These are phyloP conservation scores for Amblyraja radiata DNA, from an alignment of 2,797 vertebrate genomes.

Conservation along the genomic window DNA sequence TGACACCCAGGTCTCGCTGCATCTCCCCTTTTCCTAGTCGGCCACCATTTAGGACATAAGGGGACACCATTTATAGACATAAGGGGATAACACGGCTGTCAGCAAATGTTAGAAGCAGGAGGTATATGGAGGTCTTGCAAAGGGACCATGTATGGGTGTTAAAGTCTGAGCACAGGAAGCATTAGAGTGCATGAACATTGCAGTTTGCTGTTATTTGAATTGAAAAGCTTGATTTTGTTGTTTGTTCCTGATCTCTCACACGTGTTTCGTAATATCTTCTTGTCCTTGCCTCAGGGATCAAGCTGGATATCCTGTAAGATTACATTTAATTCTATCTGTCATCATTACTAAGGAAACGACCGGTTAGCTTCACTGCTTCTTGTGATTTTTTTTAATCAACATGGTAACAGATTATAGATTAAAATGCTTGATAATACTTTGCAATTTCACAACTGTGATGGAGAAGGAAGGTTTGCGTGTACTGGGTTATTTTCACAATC, in stretches of 20 bases:
- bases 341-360: not conserved
- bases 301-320: slow-evolving; percentile 83
- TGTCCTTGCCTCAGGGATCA: slow-evolving; percentile 65
- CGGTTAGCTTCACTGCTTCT: not conserved
- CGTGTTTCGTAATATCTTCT: slow-evolving; percentile 27
- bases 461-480: not conserved
- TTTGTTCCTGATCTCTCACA: slow-evolving; percentile 12
- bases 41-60: too few species aligned
- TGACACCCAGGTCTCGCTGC: too few species aligned
- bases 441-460: not conserved
- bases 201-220: slow-evolving; percentile 21
- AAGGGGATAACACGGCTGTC: not conserved
- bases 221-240: not conserved
- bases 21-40: too few species aligned
- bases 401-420: not conserved
- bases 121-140: not conserved
- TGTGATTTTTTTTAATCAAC: too few species aligned
- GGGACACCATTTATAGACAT: too few species aligned
- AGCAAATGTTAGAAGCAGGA: not conserved
- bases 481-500: not conserved
- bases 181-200: not conserved
- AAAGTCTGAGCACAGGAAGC: not conserved
- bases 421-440: not conserved
- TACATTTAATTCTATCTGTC: slow-evolving; percentile 41
- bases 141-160: not conserved